Evolutionary conservation across 30 jellyfish, hydroid and myxozoan species (phyloP), one percentile per base, ranked within the genome.

Genomic region (Pseudorhiza aurosa): DNA sequence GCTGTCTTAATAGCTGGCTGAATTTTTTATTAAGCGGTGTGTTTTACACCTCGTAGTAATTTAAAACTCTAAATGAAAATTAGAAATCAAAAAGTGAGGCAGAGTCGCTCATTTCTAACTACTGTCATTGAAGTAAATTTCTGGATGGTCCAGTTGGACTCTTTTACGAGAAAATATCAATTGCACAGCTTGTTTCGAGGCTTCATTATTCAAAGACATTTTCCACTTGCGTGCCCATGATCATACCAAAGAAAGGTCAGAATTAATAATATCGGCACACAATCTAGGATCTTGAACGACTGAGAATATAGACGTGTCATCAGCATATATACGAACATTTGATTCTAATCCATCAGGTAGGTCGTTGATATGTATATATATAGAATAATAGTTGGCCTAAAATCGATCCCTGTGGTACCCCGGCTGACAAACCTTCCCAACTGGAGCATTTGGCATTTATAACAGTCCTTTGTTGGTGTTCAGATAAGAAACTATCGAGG

Each of bases 371-470:
- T n/a, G n/a, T n/a, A n/a, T 32, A 64, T 26, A 64, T 65, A 35
- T 26, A 19, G 58, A 64, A 64, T 59, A 64, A 22, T 11, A 64
- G 68, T 29, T 11, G 78, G 44, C 78, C 78, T 64, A 64, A 64
- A 35, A 64, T 64, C 78, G 78, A 47, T 27, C 78, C 78, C 58
- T 64, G 78, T 12, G 78, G 65, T 65, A 64, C 68, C n/a, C 78
- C 78, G 65, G 78, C 78, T 27, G 78, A 64, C 7, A 64, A 10
- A 40, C 58, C 58, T 32, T 64, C 78, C 78, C 28, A 64, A 35
- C 78, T 64, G 15, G 68, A 64, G 31, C 78, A 64, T 64, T 64
- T 64, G 24, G 65, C 78, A 64, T 47, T 47, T 47, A 47, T 47
- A 47, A 47, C 15, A 47, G 62, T 47, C 25, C 62, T 47, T 47